Base-by-base conservation (phyloP, 2,797 vertebrate genomes). In the Pygocentrus nattereri region DNA sequence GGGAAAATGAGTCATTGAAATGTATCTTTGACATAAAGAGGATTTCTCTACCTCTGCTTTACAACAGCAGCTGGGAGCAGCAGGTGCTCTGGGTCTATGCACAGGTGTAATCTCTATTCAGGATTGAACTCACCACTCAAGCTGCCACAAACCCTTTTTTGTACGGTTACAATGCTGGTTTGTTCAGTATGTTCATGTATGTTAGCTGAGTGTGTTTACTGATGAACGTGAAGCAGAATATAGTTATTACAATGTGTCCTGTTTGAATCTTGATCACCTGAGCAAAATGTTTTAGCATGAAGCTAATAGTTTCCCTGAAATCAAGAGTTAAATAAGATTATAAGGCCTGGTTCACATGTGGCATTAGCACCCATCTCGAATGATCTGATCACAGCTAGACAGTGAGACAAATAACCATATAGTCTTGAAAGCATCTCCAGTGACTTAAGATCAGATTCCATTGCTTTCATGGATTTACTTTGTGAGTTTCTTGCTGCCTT, bases 101-200 rank as follows among this genome's bases (percentile, higher is more conserved):
- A 59, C 88, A 88, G 88, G 88, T 91, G 87, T 90, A 88, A 88
- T 89, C 82, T 88, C 80, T 78, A 81, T 84, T 31, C 82, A 88
- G 84, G 88, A 89, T 87, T 82, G 47, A 79, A 70, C 83, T 64
- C 18, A 61, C 80, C 89, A 30, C 82, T 88, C 82, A 82, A 71
- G 86, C 85, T 80, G 41, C 68, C 79, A 64, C 21, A 19, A 81
- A 79, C 79, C 88, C 86, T 88, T 90, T 87, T 91, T 92, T 90
- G 83, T 88, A 61, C 73, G 86, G 86, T 77, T 82, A 85, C 58
- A 73, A 31, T 85, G 79, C 76, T 41, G 72, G 52, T 86, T 82
- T 75, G 65, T 23, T 13, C 2, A 49, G 27, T 61, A 59, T 84
- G 59, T 89, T 21, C 44, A 41, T 47, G 30, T 18, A 25, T 30